Conservation (phyloP, 2,888 invertebrate species). For the Proisotoma minuta region DNA sequence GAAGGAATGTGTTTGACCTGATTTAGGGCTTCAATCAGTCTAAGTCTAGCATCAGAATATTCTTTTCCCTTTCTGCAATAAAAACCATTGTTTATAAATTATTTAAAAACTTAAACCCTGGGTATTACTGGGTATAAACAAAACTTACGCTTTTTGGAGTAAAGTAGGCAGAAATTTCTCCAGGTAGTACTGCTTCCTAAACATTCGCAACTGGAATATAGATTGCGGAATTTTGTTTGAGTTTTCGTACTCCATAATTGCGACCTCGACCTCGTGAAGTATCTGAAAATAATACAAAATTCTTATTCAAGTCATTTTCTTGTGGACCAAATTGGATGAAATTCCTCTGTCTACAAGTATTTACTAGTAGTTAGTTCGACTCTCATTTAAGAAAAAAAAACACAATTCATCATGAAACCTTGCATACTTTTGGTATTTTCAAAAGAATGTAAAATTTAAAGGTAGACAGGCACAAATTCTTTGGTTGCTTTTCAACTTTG, state of each 20-base stretch:
- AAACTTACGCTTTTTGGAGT: slow-evolving; percentile 42
- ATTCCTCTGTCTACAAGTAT: too few species aligned
- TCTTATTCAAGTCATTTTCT: too few species aligned
- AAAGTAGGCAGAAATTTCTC: slow-evolving; percentile 40
- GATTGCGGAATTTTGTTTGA: slow-evolving; percentile 28
- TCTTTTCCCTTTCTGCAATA: slow-evolving; percentile 16
- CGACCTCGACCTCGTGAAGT: slow-evolving; percentile 40
- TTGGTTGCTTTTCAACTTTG: too few species aligned
- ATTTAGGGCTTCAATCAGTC: slow-evolving; percentile 43
- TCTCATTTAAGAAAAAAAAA: too few species aligned
- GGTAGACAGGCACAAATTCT: too few species aligned
- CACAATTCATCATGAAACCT: too few species aligned
- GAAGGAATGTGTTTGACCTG: slow-evolving; percentile 34
- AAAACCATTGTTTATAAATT: too few species aligned
- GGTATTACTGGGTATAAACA: neutral
- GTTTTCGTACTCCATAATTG: slow-evolving; percentile 32
- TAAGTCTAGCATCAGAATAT: slow-evolving; percentile 33
- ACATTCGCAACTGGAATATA: slow-evolving; percentile 37
- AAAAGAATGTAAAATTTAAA: too few species aligned
- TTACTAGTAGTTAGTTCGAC: too few species aligned
- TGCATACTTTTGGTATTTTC: too few species aligned
- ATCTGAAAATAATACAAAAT: slow-evolving; percentile 30
- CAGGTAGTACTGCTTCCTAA: slow-evolving; percentile 35
- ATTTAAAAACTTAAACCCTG: slow-evolving; percentile 4
- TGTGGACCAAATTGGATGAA: too few species aligned